Percentiles rank a stretch among this genome's conserved stretches.
phyloP scores from a whole-genome alignment of 2,113 vertebrate genomes.

The Notarius lentiginosus region DNA sequence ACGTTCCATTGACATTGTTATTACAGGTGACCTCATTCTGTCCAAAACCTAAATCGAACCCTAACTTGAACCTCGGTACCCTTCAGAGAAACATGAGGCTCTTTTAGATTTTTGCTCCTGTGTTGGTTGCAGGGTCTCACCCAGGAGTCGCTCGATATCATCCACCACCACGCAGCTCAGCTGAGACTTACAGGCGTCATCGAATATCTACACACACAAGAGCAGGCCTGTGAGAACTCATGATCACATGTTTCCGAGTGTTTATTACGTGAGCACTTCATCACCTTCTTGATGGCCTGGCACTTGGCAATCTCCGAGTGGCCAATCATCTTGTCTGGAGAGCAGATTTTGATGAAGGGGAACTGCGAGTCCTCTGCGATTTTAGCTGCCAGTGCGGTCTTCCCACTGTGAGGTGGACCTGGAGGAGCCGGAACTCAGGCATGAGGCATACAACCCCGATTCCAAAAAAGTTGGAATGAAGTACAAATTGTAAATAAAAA shows the following conservation, averaged over 20 bases:
- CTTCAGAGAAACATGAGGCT: too few relatives aligned
- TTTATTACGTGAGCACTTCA: background rate
- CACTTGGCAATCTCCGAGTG: slow-evolving; percentile 96
- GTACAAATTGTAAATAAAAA: too few relatives aligned
- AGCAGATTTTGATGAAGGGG: slow-evolving; percentile 99
- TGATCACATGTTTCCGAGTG: background rate
- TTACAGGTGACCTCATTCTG: background rate
- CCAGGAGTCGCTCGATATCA: slow-evolving; percentile 91
- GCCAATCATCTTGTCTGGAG: slow-evolving; percentile 97
- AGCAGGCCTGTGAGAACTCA: background rate
- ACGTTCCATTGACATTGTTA: background rate
- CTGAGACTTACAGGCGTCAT: slow-evolving; percentile 97
- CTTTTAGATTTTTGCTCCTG: background rate
- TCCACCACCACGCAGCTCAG: slow-evolving; percentile 97
- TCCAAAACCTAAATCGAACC: background rate
- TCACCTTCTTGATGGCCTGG: slow-evolving; percentile 97
- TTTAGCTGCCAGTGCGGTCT: slow-evolving; percentile 91
- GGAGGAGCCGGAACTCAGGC: slow-evolving; percentile 20
- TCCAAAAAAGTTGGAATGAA: too few relatives aligned
- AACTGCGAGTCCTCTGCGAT: slow-evolving; percentile 95
- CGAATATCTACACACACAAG: slow-evolving; percentile 82
- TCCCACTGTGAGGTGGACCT: slow-evolving; percentile 95
- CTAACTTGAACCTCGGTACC: background rate
- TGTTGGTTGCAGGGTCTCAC: slow-evolving; percentile 68
- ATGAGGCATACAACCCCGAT: background rate